phyloP scores from a whole-genome alignment of 2,888 invertebrate species.

The Parnassius smintheus region DNA sequence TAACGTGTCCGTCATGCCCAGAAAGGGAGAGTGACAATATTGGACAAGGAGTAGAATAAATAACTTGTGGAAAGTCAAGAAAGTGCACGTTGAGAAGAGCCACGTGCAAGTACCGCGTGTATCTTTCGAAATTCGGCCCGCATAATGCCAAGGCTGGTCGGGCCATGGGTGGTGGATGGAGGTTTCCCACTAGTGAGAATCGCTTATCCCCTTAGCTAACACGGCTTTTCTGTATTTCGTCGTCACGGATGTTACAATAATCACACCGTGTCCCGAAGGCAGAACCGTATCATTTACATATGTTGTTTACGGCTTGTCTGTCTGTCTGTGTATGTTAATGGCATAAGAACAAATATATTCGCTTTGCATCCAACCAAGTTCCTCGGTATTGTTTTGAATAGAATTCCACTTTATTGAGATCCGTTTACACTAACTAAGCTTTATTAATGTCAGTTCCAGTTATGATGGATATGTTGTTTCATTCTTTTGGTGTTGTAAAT shows the following conservation, averaged over 20 bases:
- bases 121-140: too few species aligned
- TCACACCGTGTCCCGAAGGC: constrained; percentile 40
- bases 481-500: constrained; percentile 69
- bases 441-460: constrained; percentile 36
- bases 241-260: constrained; percentile 38
- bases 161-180: too few species aligned
- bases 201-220: too few species aligned
- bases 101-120: too few species aligned
- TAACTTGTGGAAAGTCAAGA: too few species aligned
- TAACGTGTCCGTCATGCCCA: too few species aligned
- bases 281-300: constrained; percentile 63
- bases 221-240: not conserved
- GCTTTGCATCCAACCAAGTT: constrained; percentile 43
- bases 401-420: constrained; percentile 39
- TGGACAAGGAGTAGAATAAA: too few species aligned
- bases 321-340: constrained; percentile 66
- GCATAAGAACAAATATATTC: constrained; percentile 68
- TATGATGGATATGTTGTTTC: constrained; percentile 38
- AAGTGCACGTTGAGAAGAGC: too few species aligned
- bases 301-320: constrained; percentile 65
- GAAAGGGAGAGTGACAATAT: too few species aligned
- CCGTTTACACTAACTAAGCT: constrained; percentile 25
- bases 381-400: constrained; percentile 54
- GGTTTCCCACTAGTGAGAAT: too few species aligned
- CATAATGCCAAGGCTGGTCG: too few species aligned